Conservation (phyloP, 2,113 vertebrate species). For the Hylia prasina region DNA sequence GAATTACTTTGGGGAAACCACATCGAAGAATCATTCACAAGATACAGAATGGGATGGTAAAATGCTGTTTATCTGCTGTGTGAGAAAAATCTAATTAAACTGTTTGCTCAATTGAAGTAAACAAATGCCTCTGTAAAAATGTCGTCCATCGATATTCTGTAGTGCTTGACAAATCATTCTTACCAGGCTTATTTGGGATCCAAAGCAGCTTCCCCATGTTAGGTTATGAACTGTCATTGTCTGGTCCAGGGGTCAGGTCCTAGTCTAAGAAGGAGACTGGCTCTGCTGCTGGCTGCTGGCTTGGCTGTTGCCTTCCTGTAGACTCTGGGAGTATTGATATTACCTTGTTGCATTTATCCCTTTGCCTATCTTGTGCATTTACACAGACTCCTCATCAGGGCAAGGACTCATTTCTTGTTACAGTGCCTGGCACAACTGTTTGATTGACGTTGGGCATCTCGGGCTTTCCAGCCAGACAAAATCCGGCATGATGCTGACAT, state of each 20-base stretch:
- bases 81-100: slow-evolving; percentile 50
- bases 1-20: slow-evolving; percentile 17
- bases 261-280: not conserved
- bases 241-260: not conserved
- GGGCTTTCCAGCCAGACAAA: not conserved
- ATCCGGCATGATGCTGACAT: not conserved
- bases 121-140: slow-evolving; percentile 22
- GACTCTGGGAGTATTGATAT: not conserved
- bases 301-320: not conserved
- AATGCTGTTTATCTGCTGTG: slow-evolving; percentile 10
- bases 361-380: not conserved
- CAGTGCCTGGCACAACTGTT: not conserved
- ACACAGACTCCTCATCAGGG: not conserved
- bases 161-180: not conserved
- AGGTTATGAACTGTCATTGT: not conserved
- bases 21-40: slow-evolving; percentile 12
- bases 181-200: not conserved
- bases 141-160: not conserved
- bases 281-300: not conserved
- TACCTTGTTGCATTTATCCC: not conserved
- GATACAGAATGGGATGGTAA: not conserved
- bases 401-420: not conserved
- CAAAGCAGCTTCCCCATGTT: not conserved
- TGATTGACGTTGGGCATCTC: not conserved
- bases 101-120: slow-evolving; percentile 16